Evolutionary conservation across 2,113 vertebrate genomes (phyloP), one percentile per base, ranked within the genome.

Genomic region (Periophthalmodon schlosseri): DNA sequence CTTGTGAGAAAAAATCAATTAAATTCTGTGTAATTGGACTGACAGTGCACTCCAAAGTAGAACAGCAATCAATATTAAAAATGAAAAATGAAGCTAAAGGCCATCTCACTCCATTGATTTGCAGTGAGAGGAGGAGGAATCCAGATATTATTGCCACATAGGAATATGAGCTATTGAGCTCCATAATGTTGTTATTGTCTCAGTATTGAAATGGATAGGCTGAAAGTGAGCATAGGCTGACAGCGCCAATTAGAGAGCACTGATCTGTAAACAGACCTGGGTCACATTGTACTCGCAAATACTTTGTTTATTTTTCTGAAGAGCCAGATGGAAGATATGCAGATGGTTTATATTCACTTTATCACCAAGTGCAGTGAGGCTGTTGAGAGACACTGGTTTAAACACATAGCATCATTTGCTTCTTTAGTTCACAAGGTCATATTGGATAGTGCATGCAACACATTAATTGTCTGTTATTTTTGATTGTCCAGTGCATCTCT

Each of bases 81-180:
- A 94, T 93, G 90, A 92, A 91, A 93, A 91, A 92, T 94, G 79
- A 92, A 92, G 90, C 89, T 87, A 91, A 93, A 93, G 90, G 86
- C 89, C 88, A 86, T 82, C 85, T 87, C 61, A 80, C 75, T 70
- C 54, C 87, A 93, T 93, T 86, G 92, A 93, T 94, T 92, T 89
- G 77, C 77, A 71, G 63, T 68, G 81, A 85, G 83, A 87, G 73
- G 75, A 84, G 78, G 80, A 81, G 83, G 75, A 73, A 82, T 76
- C 73, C 44, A 84, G 85, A 90, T 88, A 87, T 85, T 90, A 87
- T 83, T 86, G 81, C 88, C 87, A 77, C 86, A 76, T 77, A 87
- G 73, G 87, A 90, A 84, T 84, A 85, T 82, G 79, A 91, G 87
- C 77, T 87, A 89, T 89, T 73, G 86, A 87, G 76, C 77, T 80